Percentiles rank a stretch among this genome's conserved stretches.
These are phyloP conservation scores for Sarcophaga carnaria DNA, from an alignment of 2,888 invertebrate genomes.

Conservation along the genomic window DNA sequence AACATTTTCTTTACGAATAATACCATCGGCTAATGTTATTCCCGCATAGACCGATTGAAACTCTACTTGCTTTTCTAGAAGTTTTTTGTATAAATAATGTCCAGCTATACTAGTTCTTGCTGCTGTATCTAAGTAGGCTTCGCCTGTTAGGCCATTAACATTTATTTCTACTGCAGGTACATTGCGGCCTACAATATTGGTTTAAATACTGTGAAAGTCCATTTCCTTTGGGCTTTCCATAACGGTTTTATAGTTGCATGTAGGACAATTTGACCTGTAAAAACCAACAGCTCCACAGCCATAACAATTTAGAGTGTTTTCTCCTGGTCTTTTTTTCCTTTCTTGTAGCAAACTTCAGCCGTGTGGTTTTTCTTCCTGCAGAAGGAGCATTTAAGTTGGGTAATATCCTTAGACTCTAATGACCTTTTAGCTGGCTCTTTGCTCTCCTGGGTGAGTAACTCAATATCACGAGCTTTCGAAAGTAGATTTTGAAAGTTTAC, in stretches of 20 bases:
- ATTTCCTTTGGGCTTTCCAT: conserved; percentile 32
- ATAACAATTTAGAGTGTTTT: conserved; percentile 24
- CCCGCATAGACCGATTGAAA: conserved; percentile 39
- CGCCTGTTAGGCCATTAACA: conserved; percentile 53
- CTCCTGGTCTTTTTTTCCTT: background rate
- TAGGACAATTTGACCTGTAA: conserved; percentile 32
- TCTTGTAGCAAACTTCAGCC: conserved; percentile 20
- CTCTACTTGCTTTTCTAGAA: conserved; percentile 34
- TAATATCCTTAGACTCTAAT: background rate
- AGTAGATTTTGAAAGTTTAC: conserved; percentile 13
- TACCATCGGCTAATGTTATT: conserved; percentile 35
- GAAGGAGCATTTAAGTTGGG: conserved; percentile 16
- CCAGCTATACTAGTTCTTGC: conserved; percentile 63
- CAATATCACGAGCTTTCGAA: conserved; percentile 6
- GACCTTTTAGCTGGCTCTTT: background rate
- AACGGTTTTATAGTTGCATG: conserved; percentile 20
- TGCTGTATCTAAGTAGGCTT: conserved; percentile 60
- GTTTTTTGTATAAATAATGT: conserved; percentile 43
- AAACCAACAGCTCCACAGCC: conserved; percentile 33
- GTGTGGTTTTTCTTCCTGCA: conserved; percentile 29
- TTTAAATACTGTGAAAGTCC: conserved; percentile 34
- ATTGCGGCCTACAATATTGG: conserved; percentile 46
- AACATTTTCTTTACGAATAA: conserved; percentile 11
- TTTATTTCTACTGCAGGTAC: conserved; percentile 58
- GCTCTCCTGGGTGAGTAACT: background rate